These are phyloP conservation scores for Sebastes oblongus DNA, from an alignment of 2,797 vertebrate genomes.

Conservation along the genomic window DNA sequence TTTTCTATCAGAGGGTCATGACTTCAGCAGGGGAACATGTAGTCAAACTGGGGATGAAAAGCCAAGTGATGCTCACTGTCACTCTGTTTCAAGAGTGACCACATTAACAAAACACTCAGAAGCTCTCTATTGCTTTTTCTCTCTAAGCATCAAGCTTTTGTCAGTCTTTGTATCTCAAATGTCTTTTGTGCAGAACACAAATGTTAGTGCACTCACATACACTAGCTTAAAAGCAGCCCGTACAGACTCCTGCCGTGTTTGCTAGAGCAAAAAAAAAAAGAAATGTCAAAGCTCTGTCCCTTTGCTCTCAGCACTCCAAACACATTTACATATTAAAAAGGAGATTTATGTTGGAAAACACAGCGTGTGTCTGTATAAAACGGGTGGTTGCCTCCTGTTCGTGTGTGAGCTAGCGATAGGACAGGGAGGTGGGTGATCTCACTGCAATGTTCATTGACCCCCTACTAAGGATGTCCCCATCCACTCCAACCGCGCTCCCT, in stretches of 20 bases:
- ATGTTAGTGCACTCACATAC: not conserved
- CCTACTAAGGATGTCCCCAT: constrained; percentile 69
- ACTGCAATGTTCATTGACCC: constrained; percentile 73
- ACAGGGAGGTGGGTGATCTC: constrained; percentile 66
- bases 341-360: constrained; percentile 63
- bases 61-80: constrained; percentile 25
- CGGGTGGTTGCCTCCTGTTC: constrained; percentile 54
- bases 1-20: constrained; percentile 68
- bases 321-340: constrained; percentile 72
- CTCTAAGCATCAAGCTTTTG: not conserved
- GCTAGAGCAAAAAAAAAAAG: constrained; percentile 11
- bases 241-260: not conserved
- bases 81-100: constrained; percentile 23
- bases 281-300: constrained; percentile 27
- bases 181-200: not conserved
- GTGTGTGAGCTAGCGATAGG: constrained; percentile 49
- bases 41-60: constrained; percentile 56
- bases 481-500: constrained; percentile 41
- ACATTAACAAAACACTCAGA: constrained; percentile 26
- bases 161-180: constrained; percentile 9
- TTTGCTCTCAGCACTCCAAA: constrained; percentile 34
- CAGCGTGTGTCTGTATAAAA: constrained; percentile 68
- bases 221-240: not conserved
- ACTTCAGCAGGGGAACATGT: constrained; percentile 48
- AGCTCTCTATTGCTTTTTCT: not conserved